phyloP scores from a whole-genome alignment of 2,888 invertebrate genomes.

The Himalopsyche anomala region DNA sequence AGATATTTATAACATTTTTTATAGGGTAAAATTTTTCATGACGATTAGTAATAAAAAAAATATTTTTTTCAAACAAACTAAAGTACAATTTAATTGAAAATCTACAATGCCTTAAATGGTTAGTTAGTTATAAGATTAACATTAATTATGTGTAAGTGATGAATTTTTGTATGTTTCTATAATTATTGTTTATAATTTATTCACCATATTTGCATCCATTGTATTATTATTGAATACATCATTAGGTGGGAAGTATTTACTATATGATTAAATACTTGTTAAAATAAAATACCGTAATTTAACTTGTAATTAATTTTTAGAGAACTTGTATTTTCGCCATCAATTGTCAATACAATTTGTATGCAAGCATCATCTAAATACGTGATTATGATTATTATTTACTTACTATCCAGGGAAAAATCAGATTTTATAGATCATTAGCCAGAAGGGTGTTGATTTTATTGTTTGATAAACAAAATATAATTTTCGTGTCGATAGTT shows the following conservation, averaged over 20 bases:
- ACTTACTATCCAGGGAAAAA: neutral
- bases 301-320: slow-evolving; percentile 7
- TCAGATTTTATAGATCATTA: neutral
- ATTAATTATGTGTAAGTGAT: neutral
- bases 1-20: slow-evolving; percentile 13
- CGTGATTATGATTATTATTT: neutral
- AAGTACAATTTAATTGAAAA: slow-evolving; percentile 33
- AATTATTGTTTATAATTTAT: neutral
- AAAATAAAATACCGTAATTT: neutral
- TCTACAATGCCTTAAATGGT: slow-evolving; percentile 24
- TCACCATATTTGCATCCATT: neutral
- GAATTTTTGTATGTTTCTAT: neutral
- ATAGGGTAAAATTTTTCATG: slow-evolving; percentile 9
- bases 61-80: slow-evolving; percentile 19
- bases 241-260: neutral
- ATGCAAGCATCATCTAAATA: neutral
- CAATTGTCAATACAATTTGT: neutral
- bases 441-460: neutral
- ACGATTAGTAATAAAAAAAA: slow-evolving; percentile 20
- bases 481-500: neutral
- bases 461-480: neutral
- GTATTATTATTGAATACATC: neutral
- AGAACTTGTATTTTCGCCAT: slow-evolving; percentile 12
- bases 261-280: neutral
- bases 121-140: neutral